phyloP scores from a whole-genome alignment of 2,888 invertebrate species.

The Chaitophorus viminalis region DNA sequence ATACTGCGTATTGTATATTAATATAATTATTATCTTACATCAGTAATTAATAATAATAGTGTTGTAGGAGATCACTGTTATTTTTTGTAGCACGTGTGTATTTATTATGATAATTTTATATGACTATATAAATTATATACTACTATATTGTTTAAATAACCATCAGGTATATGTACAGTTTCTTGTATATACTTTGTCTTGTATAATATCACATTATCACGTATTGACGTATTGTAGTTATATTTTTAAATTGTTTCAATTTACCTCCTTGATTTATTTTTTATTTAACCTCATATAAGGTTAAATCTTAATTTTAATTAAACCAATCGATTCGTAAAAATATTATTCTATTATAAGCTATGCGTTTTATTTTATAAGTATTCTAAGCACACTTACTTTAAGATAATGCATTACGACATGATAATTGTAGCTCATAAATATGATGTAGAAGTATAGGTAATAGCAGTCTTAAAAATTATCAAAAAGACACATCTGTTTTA shows the following conservation, averaged over 20 bases:
- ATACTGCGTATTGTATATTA: not conserved
- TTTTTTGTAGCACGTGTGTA: conserved; percentile 23
- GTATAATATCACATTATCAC: too few relatives aligned
- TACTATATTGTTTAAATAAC: not conserved
- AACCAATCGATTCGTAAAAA: not conserved
- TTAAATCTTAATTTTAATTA: too few relatives aligned
- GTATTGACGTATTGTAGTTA: not conserved
- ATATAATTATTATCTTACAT: conserved; percentile 29
- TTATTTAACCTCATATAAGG: not conserved
- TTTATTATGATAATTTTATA: not conserved
- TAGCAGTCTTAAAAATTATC: too few relatives aligned
- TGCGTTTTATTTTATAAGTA: not conserved
- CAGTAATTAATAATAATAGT: conserved; percentile 39
- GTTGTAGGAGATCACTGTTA: not conserved
- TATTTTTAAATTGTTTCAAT: too few relatives aligned
- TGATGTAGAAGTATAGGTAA: not conserved
- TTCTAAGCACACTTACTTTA: not conserved
- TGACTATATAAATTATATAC: not conserved
- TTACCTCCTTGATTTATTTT: conserved; percentile 24
- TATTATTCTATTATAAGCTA: not conserved
- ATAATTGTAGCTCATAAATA: not conserved
- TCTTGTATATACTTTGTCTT: not conserved
- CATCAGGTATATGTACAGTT: not conserved
- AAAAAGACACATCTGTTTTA: too few relatives aligned
- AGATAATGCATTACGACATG: not conserved